These are phyloP conservation scores for Mythimna ferrago DNA, from an alignment of 2,888 invertebrate genomes.

Conservation along the genomic window DNA sequence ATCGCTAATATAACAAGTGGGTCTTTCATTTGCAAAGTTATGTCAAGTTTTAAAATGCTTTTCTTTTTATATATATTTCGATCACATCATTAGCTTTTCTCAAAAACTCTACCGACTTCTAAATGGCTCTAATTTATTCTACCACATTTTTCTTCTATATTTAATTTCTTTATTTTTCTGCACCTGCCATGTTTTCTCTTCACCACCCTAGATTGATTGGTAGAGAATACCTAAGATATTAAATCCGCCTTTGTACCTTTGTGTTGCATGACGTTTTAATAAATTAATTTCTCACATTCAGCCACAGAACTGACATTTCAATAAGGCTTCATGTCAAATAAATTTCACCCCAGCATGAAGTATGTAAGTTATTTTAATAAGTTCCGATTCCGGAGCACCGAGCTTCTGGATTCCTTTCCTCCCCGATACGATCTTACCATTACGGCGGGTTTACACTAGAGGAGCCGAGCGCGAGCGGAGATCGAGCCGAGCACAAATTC, in stretches of 20 bases:
- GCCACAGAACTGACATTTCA: neutral
- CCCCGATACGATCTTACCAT: neutral
- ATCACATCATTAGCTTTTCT: no score
- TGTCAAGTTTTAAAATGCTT: neutral
- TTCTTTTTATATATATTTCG: neutral
- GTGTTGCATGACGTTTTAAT: no score
- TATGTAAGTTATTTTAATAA: conserved; percentile 52
- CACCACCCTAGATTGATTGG: no score
- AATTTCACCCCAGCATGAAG: conserved; percentile 14
- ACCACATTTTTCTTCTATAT: neutral
- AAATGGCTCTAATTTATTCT: neutral
- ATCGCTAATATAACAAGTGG: conserved; percentile 7
- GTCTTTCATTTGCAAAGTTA: conserved; percentile 5
- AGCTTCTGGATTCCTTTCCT: conserved; percentile 18
- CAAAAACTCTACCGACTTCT: neutral
- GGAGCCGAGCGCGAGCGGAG: no score
- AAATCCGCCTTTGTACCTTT: no score
- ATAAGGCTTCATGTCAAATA: neutral
- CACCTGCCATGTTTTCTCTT: no score
- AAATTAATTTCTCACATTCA: no score
- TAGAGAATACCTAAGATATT: no score
- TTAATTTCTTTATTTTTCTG: no score
- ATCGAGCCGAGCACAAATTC: no score
- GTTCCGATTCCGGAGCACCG: neutral
- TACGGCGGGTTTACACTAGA: neutral